A percentile compares a stretch with the other conserved stretches of the same genome.
Conservation (phyloP, 2,113 vertebrate species). For the Empidonax alnorum region DNA sequence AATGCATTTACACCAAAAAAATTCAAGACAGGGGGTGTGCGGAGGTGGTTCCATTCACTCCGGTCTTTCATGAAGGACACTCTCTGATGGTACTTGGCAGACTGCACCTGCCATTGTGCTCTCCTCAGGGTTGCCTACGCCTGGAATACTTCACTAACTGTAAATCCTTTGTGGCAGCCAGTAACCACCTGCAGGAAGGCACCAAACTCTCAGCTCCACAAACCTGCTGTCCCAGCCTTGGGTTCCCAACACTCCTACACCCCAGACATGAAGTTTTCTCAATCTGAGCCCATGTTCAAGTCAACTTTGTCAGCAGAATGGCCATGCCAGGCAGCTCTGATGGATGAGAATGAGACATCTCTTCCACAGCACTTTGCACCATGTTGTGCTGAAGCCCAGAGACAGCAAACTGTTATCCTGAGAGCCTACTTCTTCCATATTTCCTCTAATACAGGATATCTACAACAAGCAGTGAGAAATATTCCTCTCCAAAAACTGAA, state of each 20-base stretch:
- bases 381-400: background rate
- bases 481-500: background rate
- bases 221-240: background rate
- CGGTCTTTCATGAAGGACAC: background rate
- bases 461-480: background rate
- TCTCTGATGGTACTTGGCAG: background rate
- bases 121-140: background rate
- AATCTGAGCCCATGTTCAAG: background rate
- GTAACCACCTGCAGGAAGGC: background rate
- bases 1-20: background rate
- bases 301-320: background rate
- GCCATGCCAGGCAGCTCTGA: background rate
- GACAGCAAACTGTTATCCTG: background rate
- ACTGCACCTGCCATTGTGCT: background rate
- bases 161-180: background rate
- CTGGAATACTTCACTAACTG: background rate
- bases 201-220: fast-evolving
- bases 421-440: background rate
- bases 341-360: fast-evolving
- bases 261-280: background rate
- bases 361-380: background rate
- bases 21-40: background rate
- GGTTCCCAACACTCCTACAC: background rate
- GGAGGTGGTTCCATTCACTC: background rate
- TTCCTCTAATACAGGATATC: background rate